Percentiles rank a stretch among this genome's conserved stretches.
phyloP scores from a whole-genome alignment of 1,140 invertebrate genomes.

The Monomorium pharaonis region DNA sequence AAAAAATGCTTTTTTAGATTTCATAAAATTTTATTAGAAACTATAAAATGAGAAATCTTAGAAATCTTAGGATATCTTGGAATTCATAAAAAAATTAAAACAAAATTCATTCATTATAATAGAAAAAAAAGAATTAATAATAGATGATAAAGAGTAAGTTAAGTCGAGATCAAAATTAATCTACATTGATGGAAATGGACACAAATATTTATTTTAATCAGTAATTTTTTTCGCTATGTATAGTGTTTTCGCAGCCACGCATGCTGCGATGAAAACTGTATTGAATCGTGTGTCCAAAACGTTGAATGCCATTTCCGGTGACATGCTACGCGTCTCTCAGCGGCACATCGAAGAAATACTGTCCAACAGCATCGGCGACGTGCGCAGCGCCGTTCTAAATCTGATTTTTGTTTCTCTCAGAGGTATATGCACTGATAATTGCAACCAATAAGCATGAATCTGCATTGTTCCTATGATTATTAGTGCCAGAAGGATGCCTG shows the following conservation, averaged over 20 bases:
- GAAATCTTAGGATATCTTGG: too few species aligned
- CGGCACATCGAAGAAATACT: conserved; percentile 88
- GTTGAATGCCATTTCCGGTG: conserved; percentile 84
- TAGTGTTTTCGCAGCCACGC: conserved; percentile 89
- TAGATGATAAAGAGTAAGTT: too few species aligned
- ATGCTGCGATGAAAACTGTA: conserved; percentile 88
- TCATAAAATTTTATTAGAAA: too few species aligned
- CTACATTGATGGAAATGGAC: too few species aligned
- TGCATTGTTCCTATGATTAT: conserved; percentile 7
- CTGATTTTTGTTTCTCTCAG: conserved; percentile 89
- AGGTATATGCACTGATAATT: conserved; percentile 82
- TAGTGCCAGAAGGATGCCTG: conserved; percentile 48
- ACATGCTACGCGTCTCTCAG: conserved; percentile 85
- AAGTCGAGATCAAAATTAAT: too few species aligned
- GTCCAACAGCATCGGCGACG: conserved; percentile 89
- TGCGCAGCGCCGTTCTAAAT: conserved; percentile 90
- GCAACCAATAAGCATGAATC: background rate
- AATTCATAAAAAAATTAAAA: too few species aligned
- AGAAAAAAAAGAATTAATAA: too few species aligned
- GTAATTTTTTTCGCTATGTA: conserved; percentile 63
- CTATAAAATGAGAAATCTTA: too few species aligned
- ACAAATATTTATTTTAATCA: background rate
- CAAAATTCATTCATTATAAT: too few species aligned
- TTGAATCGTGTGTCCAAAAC: conserved; percentile 87
- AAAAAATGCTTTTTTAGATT: too few species aligned